Evolutionary conservation across 2,797 vertebrate species (phyloP).

Genomic region (Phyllotis vaccarum): DNA sequence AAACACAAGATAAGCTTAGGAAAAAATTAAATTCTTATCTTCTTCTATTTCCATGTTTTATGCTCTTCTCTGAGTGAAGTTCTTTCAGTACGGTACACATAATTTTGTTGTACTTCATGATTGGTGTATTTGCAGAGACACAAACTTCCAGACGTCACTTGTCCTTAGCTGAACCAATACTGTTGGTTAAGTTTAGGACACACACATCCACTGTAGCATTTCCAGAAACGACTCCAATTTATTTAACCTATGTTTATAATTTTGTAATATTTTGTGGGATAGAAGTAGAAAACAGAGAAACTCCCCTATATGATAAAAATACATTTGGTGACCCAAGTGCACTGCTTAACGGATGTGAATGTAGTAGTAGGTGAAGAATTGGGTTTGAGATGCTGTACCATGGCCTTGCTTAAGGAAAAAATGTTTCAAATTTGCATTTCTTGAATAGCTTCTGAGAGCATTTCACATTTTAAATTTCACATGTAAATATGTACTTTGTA

Average conservation of each 20-base stretch:
- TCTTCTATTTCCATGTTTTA: neutral
- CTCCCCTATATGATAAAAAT: slow-evolving; percentile 12
- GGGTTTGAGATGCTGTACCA: slow-evolving; percentile 3
- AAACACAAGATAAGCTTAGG: neutral
- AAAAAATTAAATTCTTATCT: neutral
- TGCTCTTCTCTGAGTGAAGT: neutral
- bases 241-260: neutral
- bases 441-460: slow-evolving; percentile 42
- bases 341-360: slow-evolving; percentile 9
- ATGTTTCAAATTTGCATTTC: slow-evolving; percentile 25
- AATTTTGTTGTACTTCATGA: neutral
- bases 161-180: neutral
- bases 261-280: neutral
- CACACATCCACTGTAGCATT: neutral
- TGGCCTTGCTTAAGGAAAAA: slow-evolving; percentile 37
- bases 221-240: neutral
- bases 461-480: slow-evolving; percentile 53
- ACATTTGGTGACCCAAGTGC: neutral
- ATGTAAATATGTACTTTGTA: slow-evolving; percentile 4
- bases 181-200: neutral
- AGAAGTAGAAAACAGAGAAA: neutral
- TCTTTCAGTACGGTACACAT: neutral
- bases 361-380: neutral
- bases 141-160: neutral
- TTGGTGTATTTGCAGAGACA: neutral